Percentiles rank a stretch among this genome's conserved stretches.
phyloP scores from a whole-genome alignment of 1,140 invertebrate genomes.

The Leucophenga varia region DNA sequence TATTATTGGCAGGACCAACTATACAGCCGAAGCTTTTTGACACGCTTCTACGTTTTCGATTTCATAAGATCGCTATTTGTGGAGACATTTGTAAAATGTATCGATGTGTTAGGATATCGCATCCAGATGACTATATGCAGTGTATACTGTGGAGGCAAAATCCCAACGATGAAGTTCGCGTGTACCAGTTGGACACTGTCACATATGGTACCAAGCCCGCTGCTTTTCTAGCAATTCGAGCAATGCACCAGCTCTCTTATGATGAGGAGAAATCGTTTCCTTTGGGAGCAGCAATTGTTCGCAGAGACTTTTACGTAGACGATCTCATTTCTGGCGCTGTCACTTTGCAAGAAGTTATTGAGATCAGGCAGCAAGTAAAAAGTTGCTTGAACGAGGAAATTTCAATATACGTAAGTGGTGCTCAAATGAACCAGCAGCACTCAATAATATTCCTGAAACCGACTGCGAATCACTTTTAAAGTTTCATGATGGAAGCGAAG shows the following conservation, averaged over 20 bases:
- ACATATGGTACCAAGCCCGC: constrained; percentile 39
- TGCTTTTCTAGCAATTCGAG: constrained; percentile 32
- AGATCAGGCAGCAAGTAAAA: constrained; percentile 13
- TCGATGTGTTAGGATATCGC: constrained; percentile 7
- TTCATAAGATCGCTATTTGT: constrained; percentile 6
- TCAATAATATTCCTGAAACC: constrained; percentile 13
- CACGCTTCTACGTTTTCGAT: constrained; percentile 52
- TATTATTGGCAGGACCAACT: constrained; percentile 13
- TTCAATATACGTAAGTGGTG: constrained; percentile 7
- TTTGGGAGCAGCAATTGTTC: constrained; percentile 4
- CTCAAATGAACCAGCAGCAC: too few relatives aligned
- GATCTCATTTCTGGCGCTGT: constrained; percentile 44
- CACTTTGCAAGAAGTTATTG: constrained; percentile 19
- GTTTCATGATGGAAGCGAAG: constrained; percentile 11
- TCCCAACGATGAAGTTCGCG: background rate
- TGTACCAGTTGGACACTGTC: constrained; percentile 27
- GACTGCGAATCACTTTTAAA: constrained; percentile 10
- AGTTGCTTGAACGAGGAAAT: background rate
- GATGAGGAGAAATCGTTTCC: constrained; percentile 25
- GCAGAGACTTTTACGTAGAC: constrained; percentile 50
- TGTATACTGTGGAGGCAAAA: constrained; percentile 8
- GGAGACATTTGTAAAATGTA: constrained; percentile 25
- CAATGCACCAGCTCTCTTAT: constrained; percentile 36
- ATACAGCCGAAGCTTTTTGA: constrained; percentile 28
- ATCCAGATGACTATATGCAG: constrained; percentile 7